A percentile compares a stretch with the other conserved stretches of the same genome.
These are phyloP conservation scores for Diorhabda sublineata DNA, from an alignment of 1,140 invertebrate species.

Conservation along the genomic window DNA sequence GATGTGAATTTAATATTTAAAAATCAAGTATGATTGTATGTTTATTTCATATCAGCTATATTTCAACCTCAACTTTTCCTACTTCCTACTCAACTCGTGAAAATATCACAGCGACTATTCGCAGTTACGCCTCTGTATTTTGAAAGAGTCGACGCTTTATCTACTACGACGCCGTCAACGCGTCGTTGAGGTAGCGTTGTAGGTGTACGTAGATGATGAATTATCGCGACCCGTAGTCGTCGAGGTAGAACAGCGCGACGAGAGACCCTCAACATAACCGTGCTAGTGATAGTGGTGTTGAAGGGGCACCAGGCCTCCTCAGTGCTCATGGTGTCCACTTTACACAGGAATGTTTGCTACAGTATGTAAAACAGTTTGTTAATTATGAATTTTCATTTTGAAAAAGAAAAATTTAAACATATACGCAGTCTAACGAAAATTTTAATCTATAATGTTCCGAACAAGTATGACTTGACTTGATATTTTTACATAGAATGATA, in stretches of 20 bases:
- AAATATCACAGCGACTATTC: neutral
- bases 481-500: neutral
- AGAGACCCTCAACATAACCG: constrained; percentile 24
- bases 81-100: too few relatives aligned
- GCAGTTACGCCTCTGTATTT: neutral
- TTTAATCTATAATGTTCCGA: neutral
- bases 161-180: neutral
- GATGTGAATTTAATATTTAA: too few relatives aligned
- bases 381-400: neutral
- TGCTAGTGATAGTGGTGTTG: constrained; percentile 16
- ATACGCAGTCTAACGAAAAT: neutral
- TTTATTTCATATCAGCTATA: too few relatives aligned
- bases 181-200: constrained; percentile 19
- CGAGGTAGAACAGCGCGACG: constrained; percentile 8
- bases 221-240: constrained; percentile 23
- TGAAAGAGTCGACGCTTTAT: neutral
- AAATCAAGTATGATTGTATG: too few relatives aligned
- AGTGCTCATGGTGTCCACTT: constrained; percentile 32
- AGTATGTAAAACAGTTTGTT: constrained; percentile 23
- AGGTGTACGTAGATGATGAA: constrained; percentile 19
- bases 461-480: neutral
- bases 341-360: constrained; percentile 24
- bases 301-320: constrained; percentile 29
- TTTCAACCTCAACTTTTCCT: too few relatives aligned
- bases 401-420: neutral